Evolutionary conservation across 1,140 invertebrate species (phyloP).

Genomic region (Panagrolaimus sp.): DNA sequence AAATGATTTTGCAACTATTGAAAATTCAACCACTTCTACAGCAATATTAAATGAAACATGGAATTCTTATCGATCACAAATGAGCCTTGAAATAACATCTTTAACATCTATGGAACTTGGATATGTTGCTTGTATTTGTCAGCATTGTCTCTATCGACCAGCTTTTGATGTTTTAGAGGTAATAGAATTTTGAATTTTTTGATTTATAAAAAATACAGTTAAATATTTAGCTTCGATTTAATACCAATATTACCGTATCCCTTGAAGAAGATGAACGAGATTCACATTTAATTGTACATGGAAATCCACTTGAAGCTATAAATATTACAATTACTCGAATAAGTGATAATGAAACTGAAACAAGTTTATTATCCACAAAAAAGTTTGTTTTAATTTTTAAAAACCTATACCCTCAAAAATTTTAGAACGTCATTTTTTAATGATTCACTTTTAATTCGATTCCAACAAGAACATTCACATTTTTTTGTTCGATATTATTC

Average conservation of each 20-base stretch:
- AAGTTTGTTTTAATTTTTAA: too few relatives aligned
- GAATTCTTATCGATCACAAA: neutral
- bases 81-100: neutral
- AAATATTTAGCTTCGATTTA: conserved; percentile 20
- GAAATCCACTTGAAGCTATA: conserved; percentile 36
- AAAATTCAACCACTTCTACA: too few relatives aligned
- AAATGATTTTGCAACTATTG: too few relatives aligned
- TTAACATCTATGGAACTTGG: neutral
- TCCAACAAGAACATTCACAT: too few relatives aligned
- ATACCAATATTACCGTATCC: conserved; percentile 13
- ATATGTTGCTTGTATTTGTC: neutral
- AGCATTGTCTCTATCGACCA: neutral
- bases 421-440: too few relatives aligned
- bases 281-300: conserved; percentile 29
- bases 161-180: neutral
- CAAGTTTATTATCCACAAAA: too few relatives aligned
- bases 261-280: conserved; percentile 19
- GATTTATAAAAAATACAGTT: neutral
- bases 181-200: too few relatives aligned
- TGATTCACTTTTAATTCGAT: too few relatives aligned
- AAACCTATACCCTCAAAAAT: too few relatives aligned
- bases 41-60: neutral
- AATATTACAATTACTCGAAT: conserved; percentile 25
- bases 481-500: neutral
- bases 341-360: conserved; percentile 33